Conservation (phyloP, 2,888 invertebrate genomes). For the Notodonta dromedarius region DNA sequence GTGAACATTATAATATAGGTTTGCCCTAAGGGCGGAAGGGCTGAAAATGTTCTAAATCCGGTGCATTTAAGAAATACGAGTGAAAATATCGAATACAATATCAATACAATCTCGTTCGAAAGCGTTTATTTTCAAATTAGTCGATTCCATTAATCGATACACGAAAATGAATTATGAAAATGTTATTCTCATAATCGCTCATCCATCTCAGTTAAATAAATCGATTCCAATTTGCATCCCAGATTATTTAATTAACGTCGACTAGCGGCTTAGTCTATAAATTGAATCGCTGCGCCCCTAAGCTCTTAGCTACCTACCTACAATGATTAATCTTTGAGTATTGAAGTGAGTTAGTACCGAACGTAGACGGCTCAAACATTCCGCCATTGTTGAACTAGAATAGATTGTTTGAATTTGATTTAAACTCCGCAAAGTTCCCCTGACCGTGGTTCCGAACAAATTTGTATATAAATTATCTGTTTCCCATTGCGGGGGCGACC, state of each 20-base stretch:
- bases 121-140: neutral
- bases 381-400: constrained; percentile 25
- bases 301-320: neutral
- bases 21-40: too few relatives aligned
- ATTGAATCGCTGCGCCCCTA: neutral
- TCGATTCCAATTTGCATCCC: constrained; percentile 4
- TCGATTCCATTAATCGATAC: neutral
- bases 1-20: too few relatives aligned
- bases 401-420: constrained; percentile 34
- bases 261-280: constrained; percentile 2
- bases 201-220: constrained; percentile 5
- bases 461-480: constrained; percentile 8
- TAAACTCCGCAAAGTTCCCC: constrained; percentile 28
- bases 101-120: neutral
- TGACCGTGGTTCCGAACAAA: constrained; percentile 3
- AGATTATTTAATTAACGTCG: constrained; percentile 7
- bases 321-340: constrained; percentile 8
- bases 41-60: too few relatives aligned
- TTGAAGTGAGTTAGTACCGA: constrained; percentile 20
- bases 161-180: neutral
- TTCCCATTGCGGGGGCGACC: constrained; percentile 1
- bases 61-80: too few relatives aligned
- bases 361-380: constrained; percentile 5
- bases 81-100: too few relatives aligned
- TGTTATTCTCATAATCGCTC: neutral